phyloP scores from a whole-genome alignment of 92 coral and sea anemone species.

The Epizoanthus scotinus region DNA sequence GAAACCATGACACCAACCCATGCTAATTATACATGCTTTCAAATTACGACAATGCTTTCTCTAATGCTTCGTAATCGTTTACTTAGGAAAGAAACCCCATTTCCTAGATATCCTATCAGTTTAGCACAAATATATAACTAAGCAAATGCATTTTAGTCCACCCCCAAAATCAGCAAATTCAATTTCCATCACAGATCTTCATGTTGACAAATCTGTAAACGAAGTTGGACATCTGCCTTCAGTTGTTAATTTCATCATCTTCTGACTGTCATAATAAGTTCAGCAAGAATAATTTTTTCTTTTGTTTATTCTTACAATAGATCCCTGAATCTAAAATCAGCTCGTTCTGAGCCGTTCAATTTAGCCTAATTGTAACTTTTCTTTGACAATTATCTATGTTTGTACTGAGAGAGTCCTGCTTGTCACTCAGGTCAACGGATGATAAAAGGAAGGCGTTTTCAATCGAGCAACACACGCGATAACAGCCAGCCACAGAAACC shows the following conservation, averaged over 20 bases:
- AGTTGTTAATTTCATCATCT: conserved; percentile 87
- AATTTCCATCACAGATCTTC: conserved; percentile 52
- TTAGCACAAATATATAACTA: conserved; percentile 45
- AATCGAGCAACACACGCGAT: conserved; percentile 72
- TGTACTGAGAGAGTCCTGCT: conserved; percentile 60
- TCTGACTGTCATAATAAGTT: conserved; percentile 84
- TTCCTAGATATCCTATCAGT: conserved; percentile 48
- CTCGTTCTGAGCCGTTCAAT: conserved; percentile 56
- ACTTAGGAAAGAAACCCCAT: conserved; percentile 44
- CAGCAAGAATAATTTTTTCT: conserved; percentile 69
- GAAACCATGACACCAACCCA: conserved; percentile 19
- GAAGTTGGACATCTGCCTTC: conserved; percentile 93
- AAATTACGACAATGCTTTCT: conserved; percentile 42
- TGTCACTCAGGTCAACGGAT: conserved; percentile 75
- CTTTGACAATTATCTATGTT: conserved; percentile 92
- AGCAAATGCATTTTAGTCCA: conserved; percentile 46
- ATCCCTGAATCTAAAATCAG: conserved; percentile 45
- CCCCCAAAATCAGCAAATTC: conserved; percentile 59
- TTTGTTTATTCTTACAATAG: conserved; percentile 69
- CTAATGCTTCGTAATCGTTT: conserved; percentile 46
- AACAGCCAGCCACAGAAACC: conserved; percentile 56
- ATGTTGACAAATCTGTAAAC: conserved; percentile 88
- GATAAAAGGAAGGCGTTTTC: conserved; percentile 76
- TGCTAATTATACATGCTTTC: conserved; percentile 28
- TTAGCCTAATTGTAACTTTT: conserved; percentile 91